Percentiles rank a stretch among this genome's conserved stretches.
phyloP scores from a whole-genome alignment of 2,797 vertebrate species.

The Caiman crocodilus region DNA sequence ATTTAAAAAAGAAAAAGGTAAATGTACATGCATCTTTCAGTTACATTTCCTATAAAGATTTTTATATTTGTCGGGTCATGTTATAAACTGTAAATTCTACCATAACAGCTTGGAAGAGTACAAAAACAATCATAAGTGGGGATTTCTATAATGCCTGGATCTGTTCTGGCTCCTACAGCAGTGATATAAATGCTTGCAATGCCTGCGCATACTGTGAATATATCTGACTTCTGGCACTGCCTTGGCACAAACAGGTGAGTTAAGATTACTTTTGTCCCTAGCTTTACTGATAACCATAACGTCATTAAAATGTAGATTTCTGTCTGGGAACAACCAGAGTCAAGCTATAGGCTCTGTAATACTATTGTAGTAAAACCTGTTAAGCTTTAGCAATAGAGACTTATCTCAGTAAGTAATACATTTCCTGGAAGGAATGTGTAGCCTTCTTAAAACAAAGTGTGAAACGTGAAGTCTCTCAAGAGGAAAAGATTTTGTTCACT shows the following conservation, averaged over 20 bases:
- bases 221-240: not conserved
- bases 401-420: not conserved
- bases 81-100: not conserved
- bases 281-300: conserved; percentile 7
- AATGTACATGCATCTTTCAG: conserved; percentile 21
- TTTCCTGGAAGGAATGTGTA: not conserved
- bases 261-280: not conserved
- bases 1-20: not conserved
- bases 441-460: conserved; percentile 13
- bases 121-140: not conserved
- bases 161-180: not conserved
- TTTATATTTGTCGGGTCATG: not conserved
- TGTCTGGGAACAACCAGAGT: not conserved
- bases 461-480: conserved; percentile 37
- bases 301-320: conserved; percentile 36
- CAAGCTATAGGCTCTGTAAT: not conserved
- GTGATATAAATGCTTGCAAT: not conserved
- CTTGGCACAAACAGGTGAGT: not conserved
- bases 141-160: not conserved
- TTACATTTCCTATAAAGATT: not conserved
- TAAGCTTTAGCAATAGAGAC: not conserved
- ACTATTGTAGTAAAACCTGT: not conserved
- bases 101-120: not conserved
- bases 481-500: conserved; percentile 43
- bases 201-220: not conserved